Evolutionary conservation across 2,797 vertebrate genomes (phyloP).

Genomic region (Astyanax mexicanus): DNA sequence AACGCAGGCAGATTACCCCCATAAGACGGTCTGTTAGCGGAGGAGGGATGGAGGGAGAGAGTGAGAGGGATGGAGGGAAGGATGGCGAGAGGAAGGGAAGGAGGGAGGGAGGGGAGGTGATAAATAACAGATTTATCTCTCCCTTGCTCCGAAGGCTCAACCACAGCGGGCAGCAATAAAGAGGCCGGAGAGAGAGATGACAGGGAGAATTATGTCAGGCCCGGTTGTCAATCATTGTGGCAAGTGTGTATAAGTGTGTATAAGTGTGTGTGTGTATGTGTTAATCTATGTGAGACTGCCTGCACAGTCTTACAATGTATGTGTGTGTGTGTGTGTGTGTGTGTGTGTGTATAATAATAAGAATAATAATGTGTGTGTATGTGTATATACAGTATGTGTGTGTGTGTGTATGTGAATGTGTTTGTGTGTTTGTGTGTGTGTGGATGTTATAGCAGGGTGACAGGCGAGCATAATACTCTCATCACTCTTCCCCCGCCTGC

Average conservation of each 20-base stretch:
- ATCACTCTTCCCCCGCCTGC: constrained; percentile 95
- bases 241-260: constrained; percentile 49
- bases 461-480: constrained; percentile 98
- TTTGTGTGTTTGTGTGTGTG: constrained; percentile 34
- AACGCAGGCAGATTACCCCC: constrained; percentile 87
- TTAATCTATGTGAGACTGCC: no score
- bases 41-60: constrained; percentile 48
- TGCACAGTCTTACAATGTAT: constrained; percentile 14
- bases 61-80: constrained; percentile 46
- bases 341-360: constrained; percentile 29
- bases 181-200: constrained; percentile 82
- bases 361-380: constrained; percentile 48
- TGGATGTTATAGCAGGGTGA: constrained; percentile 84
- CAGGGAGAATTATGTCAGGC: constrained; percentile 89
- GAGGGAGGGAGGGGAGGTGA: constrained; percentile 67
- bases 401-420: constrained; percentile 38
- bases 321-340: constrained; percentile 40
- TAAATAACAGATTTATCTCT: constrained; percentile 92
- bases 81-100: constrained; percentile 54
- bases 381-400: constrained; percentile 40
- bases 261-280: constrained; percentile 42
- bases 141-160: constrained; percentile 87
- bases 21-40: constrained; percentile 84
- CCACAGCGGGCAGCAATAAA: constrained; percentile 83
- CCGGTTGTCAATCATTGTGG: constrained; percentile 91